A percentile compares a stretch with the other conserved stretches of the same genome.
Evolutionary conservation across 2,797 vertebrate species (phyloP).

Genomic region (Chelidonichthys spinosus): DNA sequence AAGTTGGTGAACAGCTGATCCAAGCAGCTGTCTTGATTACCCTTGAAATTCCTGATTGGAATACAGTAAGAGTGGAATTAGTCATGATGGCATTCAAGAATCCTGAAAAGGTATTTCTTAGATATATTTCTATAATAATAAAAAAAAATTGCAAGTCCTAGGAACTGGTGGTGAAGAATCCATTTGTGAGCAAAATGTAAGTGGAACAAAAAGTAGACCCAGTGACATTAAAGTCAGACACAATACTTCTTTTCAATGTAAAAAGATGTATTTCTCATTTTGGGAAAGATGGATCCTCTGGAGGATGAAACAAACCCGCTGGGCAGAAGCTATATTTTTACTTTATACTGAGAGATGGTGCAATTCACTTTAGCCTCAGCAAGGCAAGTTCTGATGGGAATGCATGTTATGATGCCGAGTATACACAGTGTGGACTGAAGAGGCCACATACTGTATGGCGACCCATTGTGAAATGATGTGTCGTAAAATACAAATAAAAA

Average conservation of each 20-base stretch:
- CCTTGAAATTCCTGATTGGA: constrained; percentile 14
- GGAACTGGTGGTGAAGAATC: not conserved
- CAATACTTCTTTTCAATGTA: not conserved
- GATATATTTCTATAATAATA: not conserved
- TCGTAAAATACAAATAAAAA: not conserved
- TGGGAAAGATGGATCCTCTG: not conserved
- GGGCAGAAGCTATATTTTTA: not conserved
- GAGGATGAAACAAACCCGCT: not conserved
- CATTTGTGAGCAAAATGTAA: not conserved
- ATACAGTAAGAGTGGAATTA: not conserved
- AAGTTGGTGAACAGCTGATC: constrained; percentile 17
- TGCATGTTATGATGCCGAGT: not conserved
- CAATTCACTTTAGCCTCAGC: not conserved
- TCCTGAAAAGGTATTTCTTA: not conserved
- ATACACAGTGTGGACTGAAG: not conserved
- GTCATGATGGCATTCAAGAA: not conserved
- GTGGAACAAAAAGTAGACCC: not conserved
- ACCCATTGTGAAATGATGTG: not conserved
- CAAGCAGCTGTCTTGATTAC: constrained; percentile 26
- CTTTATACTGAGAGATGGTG: not conserved
- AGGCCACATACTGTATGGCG: not conserved
- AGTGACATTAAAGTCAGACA: not conserved
- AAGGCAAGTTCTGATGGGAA: not conserved
- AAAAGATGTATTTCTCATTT: not conserved
- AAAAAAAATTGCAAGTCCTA: not conserved